Evolutionary conservation across 2,113 vertebrate genomes (phyloP), one percentile per base, ranked within the genome.

Genomic region (Mesocricetus auratus): DNA sequence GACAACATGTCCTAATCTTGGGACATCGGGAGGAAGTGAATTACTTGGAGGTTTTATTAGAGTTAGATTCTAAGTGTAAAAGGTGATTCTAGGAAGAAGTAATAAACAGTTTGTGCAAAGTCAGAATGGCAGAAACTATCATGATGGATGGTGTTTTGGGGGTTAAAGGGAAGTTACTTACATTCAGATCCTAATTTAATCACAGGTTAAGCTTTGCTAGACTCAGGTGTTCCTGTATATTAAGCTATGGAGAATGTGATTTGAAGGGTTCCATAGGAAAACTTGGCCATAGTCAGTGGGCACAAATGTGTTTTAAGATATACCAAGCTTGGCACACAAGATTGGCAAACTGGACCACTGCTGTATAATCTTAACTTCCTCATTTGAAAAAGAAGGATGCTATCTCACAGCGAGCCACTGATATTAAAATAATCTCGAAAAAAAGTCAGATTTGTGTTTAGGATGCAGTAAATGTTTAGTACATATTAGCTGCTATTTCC

Each of bases 381-480:
- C 8, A 24, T 95, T 89, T 95, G 53, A 19, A 56, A 93, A 77
- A 56, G n/a, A 73, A 85, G 36, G 74, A 58, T 7, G 26, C 11
- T 3, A 29, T 7, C 62, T 71, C 13, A 69, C 11, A 53, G 31
- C 10, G 22, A 78, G 21, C 22, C 77, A 15, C 31, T 56, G 13
- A 39, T 62, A 19, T 39, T 96, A 68, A 75, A 75, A 68, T 78
- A 68, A 66, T 75, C 50, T 45, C 81, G 69, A 1, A 73, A 60
- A 89, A 93, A 92, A 19, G 58, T 94, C 86, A 92, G 66, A 92
- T 56, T 69, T 92, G 42, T 47, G 4, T 31, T 91, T 29, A 36
- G 7, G 89, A 62, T 47, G 3, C n/a, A 87, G 42, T 69, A 62
- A 62, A 56, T 58, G 19, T 29, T 83, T 16, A 66, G 24, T 56